Conservation (phyloP, 2,888 invertebrate species). For the Tortrix viridana region DNA sequence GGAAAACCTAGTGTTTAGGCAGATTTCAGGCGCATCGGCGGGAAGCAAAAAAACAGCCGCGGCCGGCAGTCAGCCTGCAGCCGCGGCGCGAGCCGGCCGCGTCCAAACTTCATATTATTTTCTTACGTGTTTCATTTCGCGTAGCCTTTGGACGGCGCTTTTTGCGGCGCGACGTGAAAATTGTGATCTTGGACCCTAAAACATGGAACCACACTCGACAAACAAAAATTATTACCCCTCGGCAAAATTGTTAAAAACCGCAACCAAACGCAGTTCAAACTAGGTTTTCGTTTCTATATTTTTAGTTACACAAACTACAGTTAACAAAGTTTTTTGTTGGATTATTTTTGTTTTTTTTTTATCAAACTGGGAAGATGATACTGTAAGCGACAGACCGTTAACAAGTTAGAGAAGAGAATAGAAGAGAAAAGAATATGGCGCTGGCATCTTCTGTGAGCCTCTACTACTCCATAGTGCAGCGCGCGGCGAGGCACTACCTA, state of each 20-base stretch:
- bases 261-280: conserved; percentile 80
- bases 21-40: conserved; percentile 73
- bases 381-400: conserved; percentile 54
- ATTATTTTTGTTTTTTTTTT: conserved; percentile 66
- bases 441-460: conserved; percentile 87
- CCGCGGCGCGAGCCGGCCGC: conserved; percentile 80
- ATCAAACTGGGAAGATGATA: conserved; percentile 67
- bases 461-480: conserved; percentile 88
- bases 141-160: conserved; percentile 81
- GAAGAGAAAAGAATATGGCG: conserved; percentile 76
- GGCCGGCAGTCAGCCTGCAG: conserved; percentile 69
- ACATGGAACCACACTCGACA: conserved; percentile 69
- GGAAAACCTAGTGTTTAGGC: conserved; percentile 43
- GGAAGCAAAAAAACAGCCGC: conserved; percentile 72
- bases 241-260: conserved; percentile 61
- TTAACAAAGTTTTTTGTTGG: conserved; percentile 64
- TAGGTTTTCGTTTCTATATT: conserved; percentile 65
- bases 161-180: conserved; percentile 69
- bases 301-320: conserved; percentile 61
- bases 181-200: conserved; percentile 76
- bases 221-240: conserved; percentile 64
- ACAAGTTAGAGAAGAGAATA: conserved; percentile 48
- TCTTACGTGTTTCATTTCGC: conserved; percentile 83
- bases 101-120: conserved; percentile 76
- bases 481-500: conserved; percentile 86